A percentile compares a stretch with the other conserved stretches of the same genome.
Conservation (phyloP, 2,797 vertebrate genomes). For the Siniperca obscura region DNA sequence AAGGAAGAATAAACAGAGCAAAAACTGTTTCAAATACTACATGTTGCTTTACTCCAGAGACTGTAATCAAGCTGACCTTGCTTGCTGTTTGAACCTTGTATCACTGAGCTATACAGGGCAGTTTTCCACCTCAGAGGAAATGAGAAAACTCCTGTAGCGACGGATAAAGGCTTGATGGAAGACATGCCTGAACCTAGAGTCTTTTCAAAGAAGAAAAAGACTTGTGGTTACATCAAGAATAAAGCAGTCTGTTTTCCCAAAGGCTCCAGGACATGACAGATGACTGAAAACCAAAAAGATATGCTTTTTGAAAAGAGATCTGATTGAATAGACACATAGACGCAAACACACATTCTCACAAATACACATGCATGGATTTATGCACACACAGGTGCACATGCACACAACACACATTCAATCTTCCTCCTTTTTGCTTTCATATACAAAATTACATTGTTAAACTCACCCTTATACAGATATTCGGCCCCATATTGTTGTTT, state of each 20-base stretch:
- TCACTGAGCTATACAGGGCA: background rate
- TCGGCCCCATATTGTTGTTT: background rate
- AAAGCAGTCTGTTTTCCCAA: conserved; percentile 20
- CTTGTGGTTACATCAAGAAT: conserved; percentile 4
- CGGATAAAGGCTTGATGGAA: conserved; percentile 18
- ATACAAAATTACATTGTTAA: background rate
- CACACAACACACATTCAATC: background rate
- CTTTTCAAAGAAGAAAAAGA: conserved; percentile 22
- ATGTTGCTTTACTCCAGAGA: conserved; percentile 28
- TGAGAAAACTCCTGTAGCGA: conserved; percentile 2
- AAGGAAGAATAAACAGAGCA: conserved; percentile 26
- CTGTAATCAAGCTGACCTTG: conserved; percentile 23
- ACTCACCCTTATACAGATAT: background rate
- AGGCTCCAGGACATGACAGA: conserved; percentile 28
- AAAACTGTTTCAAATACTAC: conserved; percentile 25
- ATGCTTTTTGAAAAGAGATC: conserved; percentile 23
- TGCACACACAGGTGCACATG: background rate
- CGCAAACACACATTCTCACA: background rate
- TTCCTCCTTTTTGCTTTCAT: background rate
- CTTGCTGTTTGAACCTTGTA: conserved; percentile 30
- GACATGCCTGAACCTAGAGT: background rate
- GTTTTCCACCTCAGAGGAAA: conserved; percentile 28
- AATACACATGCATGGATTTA: background rate
- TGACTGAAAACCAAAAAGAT: conserved; percentile 32
- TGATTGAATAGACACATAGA: background rate